Evolutionary conservation across 2,797 vertebrate genomes (phyloP), one percentile per base, ranked within the genome.

Genomic region (Gila robusta): DNA sequence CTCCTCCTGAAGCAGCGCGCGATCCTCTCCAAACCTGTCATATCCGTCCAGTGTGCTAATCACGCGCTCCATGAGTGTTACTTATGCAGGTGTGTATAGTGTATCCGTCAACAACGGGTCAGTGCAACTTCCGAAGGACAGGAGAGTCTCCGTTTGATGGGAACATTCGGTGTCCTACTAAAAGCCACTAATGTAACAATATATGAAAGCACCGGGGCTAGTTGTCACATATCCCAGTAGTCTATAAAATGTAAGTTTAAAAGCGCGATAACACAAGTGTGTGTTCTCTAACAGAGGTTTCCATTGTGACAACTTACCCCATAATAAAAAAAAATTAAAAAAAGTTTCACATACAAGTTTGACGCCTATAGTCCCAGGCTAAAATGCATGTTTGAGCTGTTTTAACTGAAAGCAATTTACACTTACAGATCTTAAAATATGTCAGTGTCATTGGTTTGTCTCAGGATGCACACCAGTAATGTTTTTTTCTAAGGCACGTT

Each of bases 71-170:
- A 7, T 59, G 14, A 70, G 32, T 12, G 49, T 5, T 77, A 23
- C 59, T 80, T 35, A 26, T 54, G 76, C 86, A 87, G 72, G 81
- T 88, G 89, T 83, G 26, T 52, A 9, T 16, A 3, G 52, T 11
- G 47, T 12, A 59, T 2, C 5, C 54, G 28, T 2, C 82, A n/a
- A 10, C 2, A 76, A 37, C 56, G 64, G 54, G 4, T 23, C 26
- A 44, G 2, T 11, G 16, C 21, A 62, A 64, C 9, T 12, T 49
- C 59, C 5, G 3, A 6, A n/a, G 19, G 73, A 11, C 28, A 10
- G 71, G 1, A 11, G 26, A 72, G 26, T 23, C 59, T n/a, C 8
- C 6, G 79, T 49, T 56, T n/a, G 71, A 66, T 10, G 21, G n/a
- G 49, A 23, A 83, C 17, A 44, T 81, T 37, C 37, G 12, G 32